These are phyloP conservation scores for Varanus salvator DNA, from an alignment of 2,113 vertebrate species.

Conservation along the genomic window DNA sequence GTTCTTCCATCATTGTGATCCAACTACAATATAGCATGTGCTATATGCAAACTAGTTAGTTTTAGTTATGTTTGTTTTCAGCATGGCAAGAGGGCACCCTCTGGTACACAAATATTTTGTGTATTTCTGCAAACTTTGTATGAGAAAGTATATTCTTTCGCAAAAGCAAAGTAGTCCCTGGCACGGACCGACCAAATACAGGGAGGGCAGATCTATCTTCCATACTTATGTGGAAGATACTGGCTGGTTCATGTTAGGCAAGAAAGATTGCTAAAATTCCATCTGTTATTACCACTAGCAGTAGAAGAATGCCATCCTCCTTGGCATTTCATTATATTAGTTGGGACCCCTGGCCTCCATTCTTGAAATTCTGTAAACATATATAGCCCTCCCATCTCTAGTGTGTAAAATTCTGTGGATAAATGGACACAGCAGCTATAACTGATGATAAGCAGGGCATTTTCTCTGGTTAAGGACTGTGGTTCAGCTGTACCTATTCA, in stretches of 20 bases:
- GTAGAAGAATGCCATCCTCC: neutral
- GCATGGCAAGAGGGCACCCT: neutral
- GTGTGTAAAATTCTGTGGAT: neutral
- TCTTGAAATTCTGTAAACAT: neutral
- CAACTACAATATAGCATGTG: neutral
- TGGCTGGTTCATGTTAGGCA: neutral
- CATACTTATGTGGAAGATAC: neutral
- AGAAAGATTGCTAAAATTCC: neutral
- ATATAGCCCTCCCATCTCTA: neutral
- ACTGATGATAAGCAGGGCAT: neutral
- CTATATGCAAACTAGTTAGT: neutral
- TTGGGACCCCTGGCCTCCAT: neutral
- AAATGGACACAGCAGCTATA: conserved; percentile 3
- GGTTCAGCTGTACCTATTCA: neutral
- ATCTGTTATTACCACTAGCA: neutral
- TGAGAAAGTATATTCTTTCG: neutral
- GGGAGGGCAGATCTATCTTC: neutral
- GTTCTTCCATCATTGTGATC: neutral
- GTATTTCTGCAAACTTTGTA: neutral
- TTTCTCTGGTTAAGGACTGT: neutral
- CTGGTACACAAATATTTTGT: neutral
- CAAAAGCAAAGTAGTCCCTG: neutral
- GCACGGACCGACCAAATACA: neutral
- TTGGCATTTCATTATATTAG: neutral
- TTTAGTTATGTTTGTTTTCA: neutral